Percentiles rank a stretch among this genome's conserved stretches.
phyloP scores from a whole-genome alignment of 2,888 invertebrate species.

The Catonia carolina region DNA sequence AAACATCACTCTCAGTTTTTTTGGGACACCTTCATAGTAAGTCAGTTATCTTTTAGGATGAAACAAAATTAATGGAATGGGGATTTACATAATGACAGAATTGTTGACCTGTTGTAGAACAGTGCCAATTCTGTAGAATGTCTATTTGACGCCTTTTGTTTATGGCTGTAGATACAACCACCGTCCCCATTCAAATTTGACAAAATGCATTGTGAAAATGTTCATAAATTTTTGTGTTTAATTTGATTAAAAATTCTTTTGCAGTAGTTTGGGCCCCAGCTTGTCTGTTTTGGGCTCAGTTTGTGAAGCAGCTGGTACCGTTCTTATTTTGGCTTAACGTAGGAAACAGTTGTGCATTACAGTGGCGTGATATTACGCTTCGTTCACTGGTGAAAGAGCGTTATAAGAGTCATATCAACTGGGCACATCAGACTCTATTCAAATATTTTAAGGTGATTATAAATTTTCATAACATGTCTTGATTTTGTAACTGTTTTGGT shows the following conservation, averaged over 20 bases:
- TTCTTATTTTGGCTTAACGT: conserved; percentile 44
- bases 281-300: conserved; percentile 59
- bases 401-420: conserved; percentile 50
- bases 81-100: too few species aligned
- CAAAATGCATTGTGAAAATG: neutral
- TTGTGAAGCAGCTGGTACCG: conserved; percentile 57
- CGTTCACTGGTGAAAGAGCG: conserved; percentile 55
- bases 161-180: neutral
- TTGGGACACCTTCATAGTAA: too few species aligned
- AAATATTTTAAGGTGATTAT: conserved; percentile 52
- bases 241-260: too few species aligned
- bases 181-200: too few species aligned
- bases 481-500: too few species aligned
- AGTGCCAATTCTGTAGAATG: neutral
- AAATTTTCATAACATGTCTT: too few species aligned
- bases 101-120: neutral
- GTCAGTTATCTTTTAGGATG: too few species aligned
- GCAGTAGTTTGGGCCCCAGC: conserved; percentile 64
- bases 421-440: conserved; percentile 48
- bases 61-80: too few species aligned
- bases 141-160: neutral
- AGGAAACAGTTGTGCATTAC: conserved; percentile 42
- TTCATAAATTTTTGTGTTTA: conserved; percentile 18
- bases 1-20: too few species aligned
- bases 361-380: conserved; percentile 58